Evolutionary conservation across 2,888 invertebrate species (phyloP).

Genomic region (Brachyopa scutellaris): DNA sequence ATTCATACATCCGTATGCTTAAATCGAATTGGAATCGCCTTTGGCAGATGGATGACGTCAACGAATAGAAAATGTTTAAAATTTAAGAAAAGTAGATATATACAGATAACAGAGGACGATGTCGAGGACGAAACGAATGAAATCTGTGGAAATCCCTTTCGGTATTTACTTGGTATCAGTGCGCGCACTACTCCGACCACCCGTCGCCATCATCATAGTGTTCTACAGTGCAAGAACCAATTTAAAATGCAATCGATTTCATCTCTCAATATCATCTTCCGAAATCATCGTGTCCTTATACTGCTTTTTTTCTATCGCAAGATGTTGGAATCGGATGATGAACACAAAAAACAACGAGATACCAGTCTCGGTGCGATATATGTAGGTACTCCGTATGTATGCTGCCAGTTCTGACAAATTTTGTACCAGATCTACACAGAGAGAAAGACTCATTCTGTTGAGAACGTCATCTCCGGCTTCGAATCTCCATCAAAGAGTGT

Average conservation of each 20-base stretch:
- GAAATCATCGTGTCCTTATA: conserved; percentile 26
- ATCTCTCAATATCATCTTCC: conserved; percentile 66
- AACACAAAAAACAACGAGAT: conserved; percentile 11
- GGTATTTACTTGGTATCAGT: conserved; percentile 66
- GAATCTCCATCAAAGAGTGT: conserved; percentile 22
- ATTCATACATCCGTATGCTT: conserved; percentile 40
- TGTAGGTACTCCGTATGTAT: conserved; percentile 2
- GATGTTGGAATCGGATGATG: background rate
- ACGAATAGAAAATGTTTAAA: conserved; percentile 28
- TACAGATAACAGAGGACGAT: background rate
- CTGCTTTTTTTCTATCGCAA: conserved; percentile 24
- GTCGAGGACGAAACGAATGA: conserved; percentile 8
- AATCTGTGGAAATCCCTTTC: conserved; percentile 56
- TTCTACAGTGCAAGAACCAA: conserved; percentile 56
- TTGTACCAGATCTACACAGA: conserved; percentile 19
- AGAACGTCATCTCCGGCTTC: conserved; percentile 33
- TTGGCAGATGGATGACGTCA: conserved; percentile 53
- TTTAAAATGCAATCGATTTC: conserved; percentile 73
- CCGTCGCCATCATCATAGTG: background rate
- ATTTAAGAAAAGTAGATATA: conserved; percentile 10
- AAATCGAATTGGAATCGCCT: conserved; percentile 62
- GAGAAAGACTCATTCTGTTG: conserved; percentile 33
- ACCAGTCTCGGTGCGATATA: conserved; percentile 2
- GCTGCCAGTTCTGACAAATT: conserved; percentile 46
- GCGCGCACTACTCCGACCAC: conserved; percentile 1